A percentile compares a stretch with the other conserved stretches of the same genome.
Conservation (phyloP, 2,888 invertebrate species). For the Perithous albicinctus region DNA sequence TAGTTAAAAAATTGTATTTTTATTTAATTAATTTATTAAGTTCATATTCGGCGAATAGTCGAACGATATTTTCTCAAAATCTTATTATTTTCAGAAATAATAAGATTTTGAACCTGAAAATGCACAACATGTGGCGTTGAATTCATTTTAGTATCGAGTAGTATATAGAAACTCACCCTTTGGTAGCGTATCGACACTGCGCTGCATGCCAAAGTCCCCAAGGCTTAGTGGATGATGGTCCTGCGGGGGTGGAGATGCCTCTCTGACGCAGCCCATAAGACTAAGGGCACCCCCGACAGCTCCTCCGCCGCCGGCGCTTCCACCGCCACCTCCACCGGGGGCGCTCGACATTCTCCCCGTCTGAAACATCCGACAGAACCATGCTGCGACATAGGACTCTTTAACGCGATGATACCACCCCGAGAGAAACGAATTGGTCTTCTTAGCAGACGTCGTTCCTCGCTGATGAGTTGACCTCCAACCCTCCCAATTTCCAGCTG, state of each 20-base stretch:
- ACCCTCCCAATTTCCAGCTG: slow-evolving; percentile 53
- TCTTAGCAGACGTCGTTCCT: slow-evolving; percentile 64
- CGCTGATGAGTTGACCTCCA: slow-evolving; percentile 35
- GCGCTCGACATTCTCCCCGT: slow-evolving; percentile 75
- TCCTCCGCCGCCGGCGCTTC: slow-evolving; percentile 83
- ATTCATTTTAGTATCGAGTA: too few species aligned
- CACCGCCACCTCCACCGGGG: slow-evolving; percentile 83
- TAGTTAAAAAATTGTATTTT: too few species aligned
- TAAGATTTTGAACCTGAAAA: too few species aligned
- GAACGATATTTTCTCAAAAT: too few species aligned
- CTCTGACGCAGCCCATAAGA: slow-evolving; percentile 89
- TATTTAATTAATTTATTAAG: too few species aligned
- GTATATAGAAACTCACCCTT: slow-evolving; percentile 83
- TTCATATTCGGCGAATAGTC: too few species aligned
- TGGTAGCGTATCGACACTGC: slow-evolving; percentile 79
- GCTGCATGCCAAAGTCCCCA: slow-evolving; percentile 76
- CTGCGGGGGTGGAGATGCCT: slow-evolving; percentile 87
- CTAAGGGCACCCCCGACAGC: slow-evolving; percentile 87
- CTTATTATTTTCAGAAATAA: too few species aligned
- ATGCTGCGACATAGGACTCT: slow-evolving; percentile 76
- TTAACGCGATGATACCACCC: slow-evolving; percentile 75
- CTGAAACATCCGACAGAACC: slow-evolving; percentile 81
- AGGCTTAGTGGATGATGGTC: slow-evolving; percentile 84
- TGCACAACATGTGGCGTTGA: neutral
- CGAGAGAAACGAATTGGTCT: slow-evolving; percentile 70